Evolutionary conservation across 2,113 vertebrate genomes (phyloP), one percentile per base, ranked within the genome.

Genomic region (Synchiropus splendidus): DNA sequence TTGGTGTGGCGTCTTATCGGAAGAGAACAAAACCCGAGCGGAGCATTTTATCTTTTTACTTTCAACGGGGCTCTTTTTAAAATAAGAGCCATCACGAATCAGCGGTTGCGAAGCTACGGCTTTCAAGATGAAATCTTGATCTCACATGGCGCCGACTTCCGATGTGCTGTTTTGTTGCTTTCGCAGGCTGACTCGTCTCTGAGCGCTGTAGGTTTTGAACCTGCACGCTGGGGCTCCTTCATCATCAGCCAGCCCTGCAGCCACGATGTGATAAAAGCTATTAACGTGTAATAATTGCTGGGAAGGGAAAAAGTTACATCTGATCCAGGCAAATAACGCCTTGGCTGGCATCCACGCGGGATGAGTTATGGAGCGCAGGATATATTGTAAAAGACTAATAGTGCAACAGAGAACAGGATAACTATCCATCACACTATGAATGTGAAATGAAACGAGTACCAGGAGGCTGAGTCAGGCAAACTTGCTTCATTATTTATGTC

Each of bases 241-340:
- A 27, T 68, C 60, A 64, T 41, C 38, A 31, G 14, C 27, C 17
- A 38, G 16, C 48, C 54, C 53, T 55, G 49, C 37, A 72, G 61
- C 58, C 42, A 58, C 54, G 54, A 78, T 61, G 67, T 57, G 53
- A 72, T 72, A 58, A 67, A 75, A 70, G 57, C 61, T 47, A 63
- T 67, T 69, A 72, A 48, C 46, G 54, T 54, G 58, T 54, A 57
- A 64, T 74, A 66, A 76, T 80, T 58, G 65, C 49, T 16, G 16
- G 48, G 48, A 47, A 54, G 31, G 42, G 40, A 59, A 57, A 57
- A 53, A 59, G 51, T 31, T 61, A 42, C 27, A 48, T 54, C 31
- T 60, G 58, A 68, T 64, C 66, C 51, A 13, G 10, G 51, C 54
- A 70, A 70, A 76, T 60, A 70, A 65, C 67, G 61, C 6, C 33